phyloP scores from a whole-genome alignment of 2,113 vertebrate genomes.

The Nymphicus hollandicus region DNA sequence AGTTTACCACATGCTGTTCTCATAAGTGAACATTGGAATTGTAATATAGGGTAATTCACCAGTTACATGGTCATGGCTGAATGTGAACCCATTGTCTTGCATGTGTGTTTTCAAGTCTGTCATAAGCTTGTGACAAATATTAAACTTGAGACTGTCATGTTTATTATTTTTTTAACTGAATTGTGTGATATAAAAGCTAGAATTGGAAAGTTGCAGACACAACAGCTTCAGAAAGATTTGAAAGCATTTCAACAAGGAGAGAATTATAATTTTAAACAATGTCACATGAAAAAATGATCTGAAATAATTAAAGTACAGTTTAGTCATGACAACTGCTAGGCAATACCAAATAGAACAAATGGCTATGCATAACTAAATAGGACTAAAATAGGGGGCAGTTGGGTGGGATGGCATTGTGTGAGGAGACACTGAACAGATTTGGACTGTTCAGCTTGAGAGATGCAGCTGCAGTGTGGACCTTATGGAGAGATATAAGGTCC shows the following conservation, averaged over 20 bases:
- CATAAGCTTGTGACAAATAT: neutral
- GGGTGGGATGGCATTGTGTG: rapidly evolving
- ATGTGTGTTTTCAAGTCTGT: neutral
- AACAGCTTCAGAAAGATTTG: neutral
- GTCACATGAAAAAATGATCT: neutral
- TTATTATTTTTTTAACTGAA: neutral
- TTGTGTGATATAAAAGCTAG: neutral
- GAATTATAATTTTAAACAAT: neutral
- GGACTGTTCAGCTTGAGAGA: neutral
- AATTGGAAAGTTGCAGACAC: rapidly evolving
- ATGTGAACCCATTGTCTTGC: too few relatives aligned
- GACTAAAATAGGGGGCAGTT: neutral
- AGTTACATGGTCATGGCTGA: rapidly evolving
- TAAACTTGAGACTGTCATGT: neutral
- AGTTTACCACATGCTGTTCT: neutral
- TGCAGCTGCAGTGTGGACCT: rapidly evolving
- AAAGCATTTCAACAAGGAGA: neutral
- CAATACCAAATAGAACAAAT: neutral
- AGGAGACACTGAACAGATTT: neutral
- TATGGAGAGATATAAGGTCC: neutral
- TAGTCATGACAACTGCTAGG: neutral
- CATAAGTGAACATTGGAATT: neutral
- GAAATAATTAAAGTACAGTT: neutral
- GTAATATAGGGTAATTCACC: neutral
- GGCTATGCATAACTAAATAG: neutral